These are phyloP conservation scores for Poliocrania exsul DNA, from an alignment of 2,797 vertebrate genomes.

Conservation along the genomic window DNA sequence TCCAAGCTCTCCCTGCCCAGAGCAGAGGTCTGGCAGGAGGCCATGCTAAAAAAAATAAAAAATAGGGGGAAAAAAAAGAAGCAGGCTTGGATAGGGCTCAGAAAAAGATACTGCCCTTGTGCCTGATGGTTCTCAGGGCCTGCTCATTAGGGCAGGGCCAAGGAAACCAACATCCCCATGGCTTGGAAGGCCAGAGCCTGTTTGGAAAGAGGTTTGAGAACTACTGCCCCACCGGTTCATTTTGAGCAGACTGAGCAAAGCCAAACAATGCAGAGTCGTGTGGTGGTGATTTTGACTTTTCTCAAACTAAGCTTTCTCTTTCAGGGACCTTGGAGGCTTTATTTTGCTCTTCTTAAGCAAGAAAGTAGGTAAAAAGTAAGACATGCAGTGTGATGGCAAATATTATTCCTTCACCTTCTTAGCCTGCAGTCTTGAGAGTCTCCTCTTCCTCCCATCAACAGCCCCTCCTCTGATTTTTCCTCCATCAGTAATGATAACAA, in stretches of 20 bases:
- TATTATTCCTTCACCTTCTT: neutral
- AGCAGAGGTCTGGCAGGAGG: neutral
- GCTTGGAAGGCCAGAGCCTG: neutral
- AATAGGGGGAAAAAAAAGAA: neutral
- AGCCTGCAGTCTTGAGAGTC: neutral
- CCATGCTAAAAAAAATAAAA: neutral
- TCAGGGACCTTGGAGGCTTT: neutral
- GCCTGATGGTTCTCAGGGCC: too few species aligned
- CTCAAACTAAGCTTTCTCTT: neutral
- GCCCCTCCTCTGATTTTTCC: neutral
- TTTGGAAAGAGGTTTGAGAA: neutral
- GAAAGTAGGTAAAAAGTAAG: neutral
- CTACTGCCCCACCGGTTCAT: rapidly evolving
- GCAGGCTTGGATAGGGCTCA: neutral
- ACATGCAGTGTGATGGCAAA: neutral
- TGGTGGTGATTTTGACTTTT: rapidly evolving
- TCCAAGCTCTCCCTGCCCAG: neutral
- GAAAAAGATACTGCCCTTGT: neutral
- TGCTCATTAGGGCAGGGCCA: rapidly evolving
- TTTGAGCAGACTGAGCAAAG: neutral
- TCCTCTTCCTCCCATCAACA: neutral
- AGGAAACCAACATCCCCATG: neutral
- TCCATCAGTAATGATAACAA: neutral
- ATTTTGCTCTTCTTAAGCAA: neutral
- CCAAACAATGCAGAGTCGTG: neutral